Conservation (phyloP, 2,888 invertebrate genomes). For the Caenorhabditis sinica region DNA sequence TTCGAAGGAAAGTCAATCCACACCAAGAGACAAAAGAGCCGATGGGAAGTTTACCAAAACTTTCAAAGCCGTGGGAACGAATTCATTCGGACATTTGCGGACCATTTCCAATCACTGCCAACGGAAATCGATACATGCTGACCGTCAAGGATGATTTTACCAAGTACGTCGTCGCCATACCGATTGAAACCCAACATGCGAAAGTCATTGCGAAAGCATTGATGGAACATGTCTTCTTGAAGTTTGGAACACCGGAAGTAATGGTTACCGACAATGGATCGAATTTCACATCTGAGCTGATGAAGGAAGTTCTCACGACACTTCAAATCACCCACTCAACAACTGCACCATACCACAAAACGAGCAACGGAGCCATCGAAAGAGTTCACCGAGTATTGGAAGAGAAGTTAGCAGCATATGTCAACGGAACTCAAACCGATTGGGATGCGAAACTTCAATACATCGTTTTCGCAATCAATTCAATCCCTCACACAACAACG, state of each 20-base stretch:
- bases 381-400: conserved; percentile 37
- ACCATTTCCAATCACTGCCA: conserved; percentile 42
- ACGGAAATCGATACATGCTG: conserved; percentile 36
- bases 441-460: conserved; percentile 14
- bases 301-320: not conserved
- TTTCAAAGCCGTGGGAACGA: not conserved
- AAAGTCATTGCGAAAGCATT: not conserved
- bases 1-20: not conserved
- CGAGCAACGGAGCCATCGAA: conserved; percentile 46
- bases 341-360: conserved; percentile 26
- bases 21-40: conserved; percentile 1
- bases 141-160: too few species aligned
- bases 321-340: conserved; percentile 4
- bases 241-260: not conserved
- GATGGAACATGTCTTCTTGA: not conserved
- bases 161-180: conserved; percentile 2
- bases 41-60: not conserved
- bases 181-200: not conserved
- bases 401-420: conserved; percentile 3
- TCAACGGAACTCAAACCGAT: not conserved
- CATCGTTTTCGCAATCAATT: conserved; percentile 40
- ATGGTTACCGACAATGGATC: not conserved
- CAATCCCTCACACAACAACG: not conserved
- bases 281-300: not conserved
- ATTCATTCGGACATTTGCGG: conserved; percentile 52